These are phyloP conservation scores for Pangasius sanitwongsei DNA, from an alignment of 2,797 vertebrate genomes.

Conservation along the genomic window DNA sequence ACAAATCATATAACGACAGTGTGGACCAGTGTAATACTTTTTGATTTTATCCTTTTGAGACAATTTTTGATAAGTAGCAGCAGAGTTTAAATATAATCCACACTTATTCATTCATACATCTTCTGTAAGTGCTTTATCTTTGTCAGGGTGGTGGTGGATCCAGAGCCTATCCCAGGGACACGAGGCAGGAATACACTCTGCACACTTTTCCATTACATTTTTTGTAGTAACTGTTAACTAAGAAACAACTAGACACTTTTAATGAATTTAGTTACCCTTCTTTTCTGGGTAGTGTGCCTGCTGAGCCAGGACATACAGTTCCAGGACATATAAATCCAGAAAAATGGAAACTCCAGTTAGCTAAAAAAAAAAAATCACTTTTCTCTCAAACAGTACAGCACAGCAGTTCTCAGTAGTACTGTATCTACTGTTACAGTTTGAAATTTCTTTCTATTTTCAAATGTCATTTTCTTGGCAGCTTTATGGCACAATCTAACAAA, in stretches of 20 bases:
- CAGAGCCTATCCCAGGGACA: background rate
- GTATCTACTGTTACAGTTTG: background rate
- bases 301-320: background rate
- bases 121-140: background rate
- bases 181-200: background rate
- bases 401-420: background rate
- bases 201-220: background rate
- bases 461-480: no score
- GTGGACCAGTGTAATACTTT: background rate
- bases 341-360: background rate
- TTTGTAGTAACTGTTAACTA: background rate
- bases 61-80: background rate
- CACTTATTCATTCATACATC: background rate
- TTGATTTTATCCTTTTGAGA: background rate
- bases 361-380: background rate
- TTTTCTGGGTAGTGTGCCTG: background rate
- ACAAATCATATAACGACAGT: background rate
- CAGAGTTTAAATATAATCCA: background rate
- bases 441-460: background rate
- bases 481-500: background rate
- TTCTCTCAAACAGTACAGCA: background rate
- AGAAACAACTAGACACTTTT: background rate
- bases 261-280: background rate
- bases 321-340: background rate
- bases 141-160: background rate